Evolutionary conservation across 2,797 vertebrate genomes (phyloP).

Genomic region (Amblyopsis hoosieri): DNA sequence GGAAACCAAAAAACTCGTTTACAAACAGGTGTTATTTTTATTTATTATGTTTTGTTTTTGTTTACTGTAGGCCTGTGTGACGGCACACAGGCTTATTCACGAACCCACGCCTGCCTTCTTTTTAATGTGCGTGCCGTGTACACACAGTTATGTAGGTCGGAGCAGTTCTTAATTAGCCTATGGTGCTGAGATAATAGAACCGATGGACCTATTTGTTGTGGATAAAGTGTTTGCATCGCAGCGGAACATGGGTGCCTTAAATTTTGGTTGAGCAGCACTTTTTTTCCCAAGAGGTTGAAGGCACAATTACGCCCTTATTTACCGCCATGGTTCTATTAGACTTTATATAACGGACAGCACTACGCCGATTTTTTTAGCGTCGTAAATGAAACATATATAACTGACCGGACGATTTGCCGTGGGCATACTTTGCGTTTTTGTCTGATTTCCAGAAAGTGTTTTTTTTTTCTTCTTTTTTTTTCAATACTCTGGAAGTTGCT

Average conservation of each 20-base stretch:
- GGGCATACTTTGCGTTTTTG: background rate
- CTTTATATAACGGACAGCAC: constrained; percentile 43
- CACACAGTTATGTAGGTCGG: constrained; percentile 36
- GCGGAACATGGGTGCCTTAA: constrained; percentile 36
- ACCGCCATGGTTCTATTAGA: constrained; percentile 31
- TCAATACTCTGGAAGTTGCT: constrained; percentile 58
- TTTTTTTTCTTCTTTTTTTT: constrained; percentile 23
- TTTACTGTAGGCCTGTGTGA: constrained; percentile 17
- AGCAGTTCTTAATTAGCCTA: background rate
- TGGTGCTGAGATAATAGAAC: constrained; percentile 45
- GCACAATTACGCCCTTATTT: constrained; percentile 37
- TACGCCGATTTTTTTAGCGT: constrained; percentile 24
- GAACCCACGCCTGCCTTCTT: constrained; percentile 9
- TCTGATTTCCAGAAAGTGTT: constrained; percentile 35
- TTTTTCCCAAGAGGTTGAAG: constrained; percentile 34
- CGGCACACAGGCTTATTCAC: constrained; percentile 45
- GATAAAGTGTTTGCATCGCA: constrained; percentile 32
- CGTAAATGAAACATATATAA: no score
- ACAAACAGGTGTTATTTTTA: constrained; percentile 74
- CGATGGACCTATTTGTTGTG: constrained; percentile 37
- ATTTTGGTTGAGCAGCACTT: constrained; percentile 40
- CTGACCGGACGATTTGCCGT: background rate
- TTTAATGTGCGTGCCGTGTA: constrained; percentile 47
- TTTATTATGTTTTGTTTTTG: constrained; percentile 6
- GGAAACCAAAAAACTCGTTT: constrained; percentile 25